Base-by-base conservation (phyloP, 2,888 invertebrate species). In the Himalopsyche tibetana region DNA sequence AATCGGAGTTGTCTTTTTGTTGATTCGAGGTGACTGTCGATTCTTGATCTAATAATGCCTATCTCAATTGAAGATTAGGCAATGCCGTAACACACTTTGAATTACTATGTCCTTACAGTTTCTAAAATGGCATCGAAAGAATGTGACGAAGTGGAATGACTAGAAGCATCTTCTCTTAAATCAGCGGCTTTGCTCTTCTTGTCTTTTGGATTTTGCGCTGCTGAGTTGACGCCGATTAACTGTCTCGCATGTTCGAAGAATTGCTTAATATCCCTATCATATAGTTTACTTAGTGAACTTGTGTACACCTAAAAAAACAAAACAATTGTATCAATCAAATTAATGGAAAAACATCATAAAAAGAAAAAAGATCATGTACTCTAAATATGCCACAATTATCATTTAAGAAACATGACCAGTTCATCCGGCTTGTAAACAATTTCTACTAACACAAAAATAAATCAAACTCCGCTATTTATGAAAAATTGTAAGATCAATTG, bases 221-320 rank as follows among this genome's bases (percentile, higher is more conserved):
- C 55, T 6, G 17, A 69, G 40, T 79, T 86, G 12, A 86, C 88
- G 19, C 88, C 87, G 28, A 88, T 88, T 55, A 91, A 92, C 88
- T 94, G 94, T 90, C 94, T 94, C 28, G 97, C 97, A 89, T 94
- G 94, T 89, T 97, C 97, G 91, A 97, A 95, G 90, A 98, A 96
- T 85, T 94, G 94, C 89, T 94, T 95, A 86, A 98, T 94, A 92
- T 97, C 98, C 89, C 97, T 95, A 90, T 98, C 98, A 92, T 98
- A 98, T 86, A 98, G 94, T 92, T 97, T 97, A 90, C 97, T 95
- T 90, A 98, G 94, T 82, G 97, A 96, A 89, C 94, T 93, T 55
- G 96, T 96, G 92, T 99, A 98, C 79, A 96, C 91, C 90, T 91
- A 63, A 79, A 81, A 42, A 6, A 82, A 45, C 11, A 17, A n/a